Base-by-base conservation (phyloP, 2,888 invertebrate genomes). In the Meiosimyza platycephala region DNA sequence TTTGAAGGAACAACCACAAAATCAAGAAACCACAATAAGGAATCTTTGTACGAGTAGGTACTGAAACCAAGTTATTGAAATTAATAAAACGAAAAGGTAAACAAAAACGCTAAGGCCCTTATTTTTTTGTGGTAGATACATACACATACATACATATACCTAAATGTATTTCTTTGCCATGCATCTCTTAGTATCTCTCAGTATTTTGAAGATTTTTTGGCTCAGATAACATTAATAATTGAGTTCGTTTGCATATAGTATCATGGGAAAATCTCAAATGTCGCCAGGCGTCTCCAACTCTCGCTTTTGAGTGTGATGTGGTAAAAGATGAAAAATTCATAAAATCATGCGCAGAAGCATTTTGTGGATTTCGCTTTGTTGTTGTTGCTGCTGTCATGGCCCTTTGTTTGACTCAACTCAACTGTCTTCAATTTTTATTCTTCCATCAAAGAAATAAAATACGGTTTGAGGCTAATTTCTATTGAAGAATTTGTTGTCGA, bases 171-270 rank as follows among this genome's bases (percentile, higher is more conserved):
- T 40, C 40, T 40, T 2, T 9, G 40, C 40, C 2, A 9, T 40
- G 40, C 9, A 40, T 40, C 9, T 40, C 9, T 40, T 40, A 7
- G 7, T 40, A 7, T 40, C 1, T 4, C 7, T 40, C 2, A 9
- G 6, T 9, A 9, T 40, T 63, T 51, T 66, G 52, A 15, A 33
- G 70, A 70, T 70, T 48, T 63, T 33, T 40, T 16, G 54, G 52
- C 40, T 59, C 63, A 63, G 79, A 83, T 84, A 84, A 82, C 82
- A 82, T 83, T 83, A 84, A 84, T 83, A 84, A 84, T 84, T 84
- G 82, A 84, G 83, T 81, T 83, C 82, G 82, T 84, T 83, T 84
- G 83, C 84, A 84, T 83, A n/a, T n/a, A n/a, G n/a, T n/a, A 83
- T 84, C 81, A 80, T 82, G 84, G 84, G 81, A 84, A 83, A 72